These are phyloP conservation scores for Charina bottae DNA, from an alignment of 2,113 vertebrate species.

Conservation along the genomic window DNA sequence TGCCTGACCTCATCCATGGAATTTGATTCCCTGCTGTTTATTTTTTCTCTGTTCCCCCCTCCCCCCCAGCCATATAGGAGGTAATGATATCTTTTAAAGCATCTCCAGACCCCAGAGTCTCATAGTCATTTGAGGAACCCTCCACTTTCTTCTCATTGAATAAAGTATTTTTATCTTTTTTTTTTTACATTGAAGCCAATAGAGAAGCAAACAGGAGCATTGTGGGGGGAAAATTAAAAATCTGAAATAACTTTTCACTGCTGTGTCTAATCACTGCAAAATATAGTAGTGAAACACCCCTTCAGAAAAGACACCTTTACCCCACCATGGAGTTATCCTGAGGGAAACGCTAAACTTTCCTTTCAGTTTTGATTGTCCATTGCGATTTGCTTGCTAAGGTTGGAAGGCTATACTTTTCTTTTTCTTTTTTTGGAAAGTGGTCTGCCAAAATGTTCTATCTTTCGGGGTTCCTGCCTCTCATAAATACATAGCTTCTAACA, in stretches of 20 bases:
- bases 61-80: not conserved
- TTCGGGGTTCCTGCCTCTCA: not conserved
- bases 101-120: not conserved
- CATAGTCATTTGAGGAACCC: not conserved
- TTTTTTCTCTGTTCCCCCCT: not conserved
- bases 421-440: not conserved
- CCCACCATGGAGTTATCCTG: not conserved
- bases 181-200: not conserved
- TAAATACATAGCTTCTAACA: not conserved
- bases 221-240: not conserved
- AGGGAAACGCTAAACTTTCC: not conserved
- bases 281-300: not conserved
- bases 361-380: not conserved
- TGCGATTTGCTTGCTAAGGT: not conserved
- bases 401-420: not conserved
- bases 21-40: not conserved
- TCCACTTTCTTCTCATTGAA: not conserved
- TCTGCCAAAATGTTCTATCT: not conserved
- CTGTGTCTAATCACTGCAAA: not conserved
- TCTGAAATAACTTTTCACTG: not conserved
- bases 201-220: not conserved
- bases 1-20: not conserved
- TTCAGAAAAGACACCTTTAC: not conserved
- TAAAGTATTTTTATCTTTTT: not conserved
- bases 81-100: not conserved